These are phyloP conservation scores for Xylocopa sonorina DNA, from an alignment of 1,140 invertebrate species.

Conservation along the genomic window DNA sequence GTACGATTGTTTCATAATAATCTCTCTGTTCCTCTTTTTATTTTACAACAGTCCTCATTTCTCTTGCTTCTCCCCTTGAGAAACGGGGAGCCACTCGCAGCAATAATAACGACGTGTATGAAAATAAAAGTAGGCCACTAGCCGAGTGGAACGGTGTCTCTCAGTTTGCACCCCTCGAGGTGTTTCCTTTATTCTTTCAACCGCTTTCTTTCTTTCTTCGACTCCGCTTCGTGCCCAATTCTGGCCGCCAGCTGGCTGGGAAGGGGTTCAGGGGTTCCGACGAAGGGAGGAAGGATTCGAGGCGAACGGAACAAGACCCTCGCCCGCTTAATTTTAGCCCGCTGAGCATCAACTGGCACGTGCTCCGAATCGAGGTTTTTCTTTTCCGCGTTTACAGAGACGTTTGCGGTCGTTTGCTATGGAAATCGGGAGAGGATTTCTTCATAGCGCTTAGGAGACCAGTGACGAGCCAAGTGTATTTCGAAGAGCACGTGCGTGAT, in stretches of 20 bases:
- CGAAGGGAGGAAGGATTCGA: conserved; percentile 47
- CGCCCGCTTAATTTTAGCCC: conserved; percentile 73
- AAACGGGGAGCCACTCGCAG: not conserved
- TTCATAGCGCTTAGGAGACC: too few species aligned
- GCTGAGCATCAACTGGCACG: conserved; percentile 63
- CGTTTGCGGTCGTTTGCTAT: not conserved
- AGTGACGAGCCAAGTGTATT: too few species aligned
- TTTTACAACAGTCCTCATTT: too few species aligned
- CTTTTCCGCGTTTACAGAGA: conserved; percentile 5
- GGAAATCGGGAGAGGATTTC: conserved; percentile 35
- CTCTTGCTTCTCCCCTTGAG: too few species aligned
- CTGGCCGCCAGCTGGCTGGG: conserved; percentile 76
- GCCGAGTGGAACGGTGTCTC: conserved; percentile 68
- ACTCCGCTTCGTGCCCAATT: conserved; percentile 71
- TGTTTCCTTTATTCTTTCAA: conserved; percentile 71
- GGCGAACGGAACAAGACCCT: conserved; percentile 38
- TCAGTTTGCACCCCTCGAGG: conserved; percentile 62
- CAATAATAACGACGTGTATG: conserved; percentile 59
- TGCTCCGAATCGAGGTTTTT: conserved; percentile 63
- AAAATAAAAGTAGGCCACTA: conserved; percentile 73
- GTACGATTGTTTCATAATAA: too few species aligned
- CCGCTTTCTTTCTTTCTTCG: conserved; percentile 51
- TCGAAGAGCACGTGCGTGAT: too few species aligned
- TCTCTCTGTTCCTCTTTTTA: too few species aligned
- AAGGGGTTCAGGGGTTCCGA: conserved; percentile 28